Evolutionary conservation across 2,113 vertebrate species (phyloP).

Genomic region (Felis catus): F.catus_Fca126_mat1.0 CM031415.1:154743001-154743500

Average conservation of each 20-base stretch:
- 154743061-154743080: background rate
- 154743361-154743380: background rate
- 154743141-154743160: background rate
- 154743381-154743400: background rate
- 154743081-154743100: background rate
- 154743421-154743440: no score
- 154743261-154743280: constrained; percentile 9
- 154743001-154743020: background rate
- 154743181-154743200: background rate
- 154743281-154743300: background rate
- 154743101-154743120: background rate
- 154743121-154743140: background rate
- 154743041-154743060: background rate
- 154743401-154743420: no score
- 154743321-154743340: background rate
- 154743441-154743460: no score
- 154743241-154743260: background rate
- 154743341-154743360: background rate
- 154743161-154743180: background rate
- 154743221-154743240: background rate
- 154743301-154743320: background rate
- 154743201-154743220: background rate
- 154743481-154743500: no score
- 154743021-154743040: background rate
- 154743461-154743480: no score